phyloP scores from a whole-genome alignment of 2,797 vertebrate species.

The Pteronotus mesoamericanus region DNA sequence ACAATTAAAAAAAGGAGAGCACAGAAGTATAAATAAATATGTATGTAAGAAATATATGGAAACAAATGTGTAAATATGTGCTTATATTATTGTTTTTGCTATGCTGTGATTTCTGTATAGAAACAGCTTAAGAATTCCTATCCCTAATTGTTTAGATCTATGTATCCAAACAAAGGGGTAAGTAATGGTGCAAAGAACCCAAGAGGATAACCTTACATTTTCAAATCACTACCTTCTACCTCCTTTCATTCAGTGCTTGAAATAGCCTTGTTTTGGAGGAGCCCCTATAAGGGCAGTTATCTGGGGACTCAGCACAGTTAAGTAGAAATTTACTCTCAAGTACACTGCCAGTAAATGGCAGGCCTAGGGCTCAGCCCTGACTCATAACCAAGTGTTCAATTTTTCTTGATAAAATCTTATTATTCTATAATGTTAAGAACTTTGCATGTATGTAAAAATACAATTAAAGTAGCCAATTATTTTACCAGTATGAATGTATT shows the following conservation, averaged over 20 bases:
- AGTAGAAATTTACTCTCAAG: background rate
- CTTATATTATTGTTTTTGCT: background rate
- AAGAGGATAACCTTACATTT: background rate
- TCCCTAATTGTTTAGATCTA: background rate
- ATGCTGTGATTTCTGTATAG: background rate
- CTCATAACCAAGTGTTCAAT: background rate
- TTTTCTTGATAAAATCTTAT: background rate
- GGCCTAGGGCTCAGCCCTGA: background rate
- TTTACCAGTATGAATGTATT: background rate
- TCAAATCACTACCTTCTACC: background rate
- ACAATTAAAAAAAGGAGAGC: background rate
- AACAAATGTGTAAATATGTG: background rate
- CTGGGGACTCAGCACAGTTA: background rate
- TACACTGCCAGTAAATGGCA: background rate
- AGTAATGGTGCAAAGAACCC: background rate
- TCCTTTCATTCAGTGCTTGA: background rate
- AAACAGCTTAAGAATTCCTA: background rate
- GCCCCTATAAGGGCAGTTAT: background rate
- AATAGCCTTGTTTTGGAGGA: background rate
- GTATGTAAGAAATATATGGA: background rate
- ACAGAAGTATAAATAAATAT: background rate
- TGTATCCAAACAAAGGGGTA: background rate
- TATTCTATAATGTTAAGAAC: background rate
- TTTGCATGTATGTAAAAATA: background rate
- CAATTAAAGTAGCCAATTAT: background rate